Evolutionary conservation across 2,113 vertebrate species (phyloP).

Genomic region (Protobothrops mucrosquamatus): DNA sequence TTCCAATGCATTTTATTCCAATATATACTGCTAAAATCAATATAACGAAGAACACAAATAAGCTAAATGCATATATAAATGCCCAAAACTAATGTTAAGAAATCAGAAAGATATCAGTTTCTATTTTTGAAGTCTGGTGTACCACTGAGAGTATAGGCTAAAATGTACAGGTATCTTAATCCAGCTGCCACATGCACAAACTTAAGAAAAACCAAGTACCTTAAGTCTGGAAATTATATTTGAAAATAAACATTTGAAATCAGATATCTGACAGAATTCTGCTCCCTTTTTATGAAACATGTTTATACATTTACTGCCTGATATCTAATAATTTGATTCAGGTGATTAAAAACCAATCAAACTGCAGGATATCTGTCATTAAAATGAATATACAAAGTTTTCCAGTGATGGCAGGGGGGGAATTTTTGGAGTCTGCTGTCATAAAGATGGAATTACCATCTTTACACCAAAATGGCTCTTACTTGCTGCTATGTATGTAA

Average conservation of each 20-base stretch:
- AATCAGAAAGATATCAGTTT: slow-evolving; percentile 14
- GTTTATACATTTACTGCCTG: slow-evolving; percentile 30
- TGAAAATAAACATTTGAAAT: slow-evolving; percentile 20
- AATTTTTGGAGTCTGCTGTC: neutral
- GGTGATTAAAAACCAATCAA: neutral
- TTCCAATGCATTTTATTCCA: neutral
- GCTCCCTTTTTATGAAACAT: neutral
- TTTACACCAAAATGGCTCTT: neutral
- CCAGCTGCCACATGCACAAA: slow-evolving; percentile 10
- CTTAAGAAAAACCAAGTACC: neutral
- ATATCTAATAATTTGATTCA: slow-evolving; percentile 35
- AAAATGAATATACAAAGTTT: neutral
- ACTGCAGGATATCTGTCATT: neutral
- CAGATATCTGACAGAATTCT: neutral
- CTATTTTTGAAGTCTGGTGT: slow-evolving; percentile 23
- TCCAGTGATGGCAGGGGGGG: neutral
- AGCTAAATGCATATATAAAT: neutral
- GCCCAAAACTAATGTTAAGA: neutral
- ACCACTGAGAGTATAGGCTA: neutral
- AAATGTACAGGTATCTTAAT: slow-evolving; percentile 40
- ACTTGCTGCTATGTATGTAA: neutral
- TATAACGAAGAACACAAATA: neutral
- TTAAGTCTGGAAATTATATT: slow-evolving; percentile 11
- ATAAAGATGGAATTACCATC: neutral
- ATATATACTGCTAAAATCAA: neutral